Evolutionary conservation across 37 sponge, comb jelly and placozoan genomes (phyloP), one percentile per base, ranked within the genome.

Genomic region (Aplysina aerophoba): DNA sequence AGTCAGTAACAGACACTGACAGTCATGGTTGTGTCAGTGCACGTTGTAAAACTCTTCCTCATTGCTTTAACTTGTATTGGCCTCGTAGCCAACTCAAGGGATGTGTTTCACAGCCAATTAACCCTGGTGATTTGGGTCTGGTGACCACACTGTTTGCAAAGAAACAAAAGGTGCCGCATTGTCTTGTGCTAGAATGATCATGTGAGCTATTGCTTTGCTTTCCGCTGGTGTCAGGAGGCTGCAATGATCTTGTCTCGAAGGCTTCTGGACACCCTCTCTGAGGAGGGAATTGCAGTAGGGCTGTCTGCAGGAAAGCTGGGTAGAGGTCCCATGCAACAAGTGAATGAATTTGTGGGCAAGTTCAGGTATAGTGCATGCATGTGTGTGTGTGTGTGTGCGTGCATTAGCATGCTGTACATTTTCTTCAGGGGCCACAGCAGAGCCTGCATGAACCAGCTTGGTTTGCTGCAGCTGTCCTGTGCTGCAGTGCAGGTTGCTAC

Each of bases 241-340:
- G 30, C 89, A 55, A 93, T 89, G 93, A 84, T 81, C 19, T 53
- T 89, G 55, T 86, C 90, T 59, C 84, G 93, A 1, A 55, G 78
- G 55, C 54, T 93, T 27, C 58, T 89, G 39, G 90, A 90, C 14
- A 61, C 88, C 39, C 59, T 93, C 13, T 81, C 88, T 53, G 61
- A 90, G 17, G 93, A 93, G 53, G 58, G 62, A 6, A 44, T 93
- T 21, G 77, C 88, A 17, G 59, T 80, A 13, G 81, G 87, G 27
- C 60, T 27, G 63, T 36, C 80, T 5, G 33, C 85, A 21, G 91
- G 91, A 19, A 88, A 72, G 58, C 44, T 84, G 44, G 90, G 79
- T 1, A 82, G 80, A 77, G 71, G 35, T 27, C 71, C 71, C 4
- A 35, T 30, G 19, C 71, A 69, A 30, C 71, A 69, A 35, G 17